Evolutionary conservation across 2,797 vertebrate genomes (phyloP).

Genomic region (Muraenolepis orangiensis): DNA sequence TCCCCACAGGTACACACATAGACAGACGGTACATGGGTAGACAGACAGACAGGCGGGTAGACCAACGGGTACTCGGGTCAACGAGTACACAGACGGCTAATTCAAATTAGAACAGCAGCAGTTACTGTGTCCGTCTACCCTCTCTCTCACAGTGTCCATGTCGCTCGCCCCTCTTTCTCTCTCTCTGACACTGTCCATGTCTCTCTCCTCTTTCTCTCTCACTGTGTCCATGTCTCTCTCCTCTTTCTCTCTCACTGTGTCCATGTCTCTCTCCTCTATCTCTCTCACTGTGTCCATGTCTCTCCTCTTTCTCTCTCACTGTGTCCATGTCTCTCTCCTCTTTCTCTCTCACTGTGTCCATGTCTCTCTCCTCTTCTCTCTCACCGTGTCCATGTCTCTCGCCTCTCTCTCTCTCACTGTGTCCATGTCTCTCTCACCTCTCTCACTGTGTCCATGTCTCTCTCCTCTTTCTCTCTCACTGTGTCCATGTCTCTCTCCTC

Average conservation of each 20-base stretch:
- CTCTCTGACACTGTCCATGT: conserved; percentile 1
- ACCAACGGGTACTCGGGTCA: too few species aligned
- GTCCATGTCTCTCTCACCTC: background rate
- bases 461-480: too few species aligned
- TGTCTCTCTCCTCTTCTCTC: background rate
- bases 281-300: background rate
- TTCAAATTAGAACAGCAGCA: too few species aligned
- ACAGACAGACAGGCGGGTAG: background rate
- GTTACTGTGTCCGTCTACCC: background rate
- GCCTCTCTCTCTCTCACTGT: conserved; percentile 2
- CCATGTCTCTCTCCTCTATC: background rate
- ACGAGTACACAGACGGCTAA: too few species aligned
- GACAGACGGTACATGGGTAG: background rate
- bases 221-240: background rate
- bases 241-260: too few species aligned
- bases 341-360: too few species aligned
- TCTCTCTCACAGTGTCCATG: conserved; percentile 1
- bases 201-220: too few species aligned
- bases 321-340: background rate
- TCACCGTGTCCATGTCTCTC: background rate
- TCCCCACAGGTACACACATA: conserved; percentile 82
- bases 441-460: background rate
- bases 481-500: too few species aligned
- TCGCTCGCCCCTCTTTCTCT: too few species aligned
- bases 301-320: too few species aligned